A percentile compares a stretch with the other conserved stretches of the same genome.
Conservation (phyloP, 2,113 vertebrate genomes). For the Crocuta crocuta region DNA sequence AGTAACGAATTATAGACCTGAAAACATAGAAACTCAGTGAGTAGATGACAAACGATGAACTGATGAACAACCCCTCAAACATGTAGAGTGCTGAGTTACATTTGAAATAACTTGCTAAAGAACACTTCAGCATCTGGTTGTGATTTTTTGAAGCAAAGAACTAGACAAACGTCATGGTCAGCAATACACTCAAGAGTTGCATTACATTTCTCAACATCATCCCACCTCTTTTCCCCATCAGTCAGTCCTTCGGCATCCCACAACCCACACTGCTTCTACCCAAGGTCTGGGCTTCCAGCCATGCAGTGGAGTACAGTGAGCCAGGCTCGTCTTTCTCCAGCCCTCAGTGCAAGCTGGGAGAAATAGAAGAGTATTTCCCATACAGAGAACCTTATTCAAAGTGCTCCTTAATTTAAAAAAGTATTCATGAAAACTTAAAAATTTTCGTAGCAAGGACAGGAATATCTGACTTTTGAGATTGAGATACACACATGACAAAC, state of each 20-base stretch:
- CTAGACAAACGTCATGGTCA: background rate
- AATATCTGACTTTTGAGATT: background rate
- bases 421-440: background rate
- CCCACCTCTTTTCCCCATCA: background rate
- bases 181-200: background rate
- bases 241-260: background rate
- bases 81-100: background rate
- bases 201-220: background rate
- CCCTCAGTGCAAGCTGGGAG: background rate
- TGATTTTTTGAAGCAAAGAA: background rate
- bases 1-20: background rate
- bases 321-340: background rate
- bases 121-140: background rate
- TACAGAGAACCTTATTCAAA: background rate
- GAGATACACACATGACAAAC: background rate
- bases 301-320: rapidly evolving
- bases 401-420: background rate
- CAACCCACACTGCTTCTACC: background rate
- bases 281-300: background rate
- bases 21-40: background rate
- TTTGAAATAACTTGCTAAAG: background rate
- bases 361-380: background rate
- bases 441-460: background rate
- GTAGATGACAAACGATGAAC: background rate
- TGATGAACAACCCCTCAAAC: background rate